Percentiles rank a stretch among this genome's conserved stretches.
Conservation (phyloP, 2,888 invertebrate species). For the Nomada goodeniana region DNA sequence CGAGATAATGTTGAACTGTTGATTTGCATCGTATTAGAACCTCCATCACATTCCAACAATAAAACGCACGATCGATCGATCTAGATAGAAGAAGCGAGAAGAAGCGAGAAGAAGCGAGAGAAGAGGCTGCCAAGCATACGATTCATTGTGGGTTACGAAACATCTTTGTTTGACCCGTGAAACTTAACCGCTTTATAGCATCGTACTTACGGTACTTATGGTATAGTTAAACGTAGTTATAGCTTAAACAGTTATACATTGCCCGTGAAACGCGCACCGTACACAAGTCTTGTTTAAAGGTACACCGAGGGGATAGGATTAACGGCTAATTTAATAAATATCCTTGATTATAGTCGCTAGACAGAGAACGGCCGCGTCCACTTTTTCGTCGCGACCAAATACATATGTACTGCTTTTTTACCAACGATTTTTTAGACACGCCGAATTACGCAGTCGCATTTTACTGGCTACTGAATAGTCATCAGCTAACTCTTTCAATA, state of each 20-base stretch:
- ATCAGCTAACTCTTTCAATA: too few relatives aligned
- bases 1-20: too few relatives aligned
- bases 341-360: background rate
- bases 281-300: background rate
- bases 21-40: too few relatives aligned
- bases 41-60: too few relatives aligned
- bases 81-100: too few relatives aligned
- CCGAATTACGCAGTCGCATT: too few relatives aligned
- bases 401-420: background rate
- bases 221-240: slow-evolving; percentile 52
- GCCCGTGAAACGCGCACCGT: slow-evolving; percentile 14
- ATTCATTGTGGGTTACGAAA: slow-evolving; percentile 3
- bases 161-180: slow-evolving; percentile 29
- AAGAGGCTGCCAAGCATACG: background rate
- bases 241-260: slow-evolving; percentile 58
- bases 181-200: slow-evolving; percentile 37
- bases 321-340: background rate
- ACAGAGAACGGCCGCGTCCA: background rate
- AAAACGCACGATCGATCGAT: too few relatives aligned
- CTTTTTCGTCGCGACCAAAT: background rate
- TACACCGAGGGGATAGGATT: background rate
- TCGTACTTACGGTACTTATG: slow-evolving; percentile 47
- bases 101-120: too few relatives aligned
- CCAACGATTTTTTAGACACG: too few relatives aligned
- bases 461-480: too few relatives aligned